A percentile compares a stretch with the other conserved stretches of the same genome.
Conservation (phyloP, 2,888 invertebrate species). For the Orthonychiurus folsomi region DNA sequence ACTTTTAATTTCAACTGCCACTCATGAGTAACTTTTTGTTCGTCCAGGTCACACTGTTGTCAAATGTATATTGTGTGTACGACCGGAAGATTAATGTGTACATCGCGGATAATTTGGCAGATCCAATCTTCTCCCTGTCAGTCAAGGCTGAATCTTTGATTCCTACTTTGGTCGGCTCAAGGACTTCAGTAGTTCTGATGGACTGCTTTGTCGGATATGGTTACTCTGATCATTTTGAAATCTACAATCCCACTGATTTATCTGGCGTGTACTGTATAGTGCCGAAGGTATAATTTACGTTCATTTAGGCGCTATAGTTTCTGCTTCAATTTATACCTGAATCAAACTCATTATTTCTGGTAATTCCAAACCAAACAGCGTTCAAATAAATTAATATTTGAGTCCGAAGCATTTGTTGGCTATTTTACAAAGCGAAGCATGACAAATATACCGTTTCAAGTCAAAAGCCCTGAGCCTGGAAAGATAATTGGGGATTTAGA, state of each 20-base stretch:
- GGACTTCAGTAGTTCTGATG: background rate
- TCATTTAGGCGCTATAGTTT: no score
- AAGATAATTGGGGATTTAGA: background rate
- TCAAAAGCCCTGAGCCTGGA: background rate
- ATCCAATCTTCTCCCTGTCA: background rate
- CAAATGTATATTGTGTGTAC: background rate
- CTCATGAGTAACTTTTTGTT: no score
- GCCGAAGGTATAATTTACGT: conserved; percentile 3
- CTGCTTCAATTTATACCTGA: no score
- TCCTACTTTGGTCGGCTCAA: background rate
- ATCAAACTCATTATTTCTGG: no score
- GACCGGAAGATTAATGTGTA: background rate
- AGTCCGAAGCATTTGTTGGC: background rate
- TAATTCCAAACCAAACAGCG: no score
- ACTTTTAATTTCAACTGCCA: no score
- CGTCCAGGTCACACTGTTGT: background rate
- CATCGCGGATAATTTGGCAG: background rate
- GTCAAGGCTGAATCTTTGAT: background rate
- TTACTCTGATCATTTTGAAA: background rate
- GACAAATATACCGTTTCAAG: background rate
- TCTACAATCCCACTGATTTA: conserved; percentile 6
- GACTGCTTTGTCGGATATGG: conserved; percentile 3
- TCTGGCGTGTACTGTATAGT: conserved; percentile 4
- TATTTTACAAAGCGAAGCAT: background rate
- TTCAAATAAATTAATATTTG: no score